Conservation (phyloP, 2,888 invertebrate species). For the Hipparchia sbordonii region DNA sequence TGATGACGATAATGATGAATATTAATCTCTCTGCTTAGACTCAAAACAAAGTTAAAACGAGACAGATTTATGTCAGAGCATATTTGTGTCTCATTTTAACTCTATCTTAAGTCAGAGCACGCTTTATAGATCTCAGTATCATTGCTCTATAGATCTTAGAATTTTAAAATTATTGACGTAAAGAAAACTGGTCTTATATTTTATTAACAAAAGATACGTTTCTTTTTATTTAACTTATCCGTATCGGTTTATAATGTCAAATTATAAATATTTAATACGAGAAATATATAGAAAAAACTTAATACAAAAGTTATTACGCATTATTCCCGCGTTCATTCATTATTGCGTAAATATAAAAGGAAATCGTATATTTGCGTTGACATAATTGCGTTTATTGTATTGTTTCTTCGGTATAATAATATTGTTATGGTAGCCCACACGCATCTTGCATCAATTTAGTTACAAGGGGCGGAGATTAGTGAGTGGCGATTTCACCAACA, state of each 20-base stretch:
- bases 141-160: no score
- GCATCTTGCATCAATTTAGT: not conserved
- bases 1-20: no score
- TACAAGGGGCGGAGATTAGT: no score
- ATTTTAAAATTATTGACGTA: no score
- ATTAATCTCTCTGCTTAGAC: no score
- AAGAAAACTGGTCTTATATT: not conserved
- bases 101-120: no score
- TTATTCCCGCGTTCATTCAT: not conserved
- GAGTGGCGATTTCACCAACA: no score
- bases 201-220: not conserved
- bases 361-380: constrained; percentile 4
- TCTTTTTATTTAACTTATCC: not conserved
- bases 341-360: not conserved
- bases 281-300: not conserved
- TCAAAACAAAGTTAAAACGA: no score
- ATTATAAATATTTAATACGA: constrained; percentile 7
- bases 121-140: no score
- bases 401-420: not conserved
- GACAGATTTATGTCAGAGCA: no score
- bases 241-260: constrained; percentile 1
- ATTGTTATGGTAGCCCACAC: not conserved
- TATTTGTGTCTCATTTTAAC: no score
- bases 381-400: not conserved
- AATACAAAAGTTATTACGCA: not conserved